Conservation (phyloP, 1,140 invertebrate genomes). For the Telenomus remus region DNA sequence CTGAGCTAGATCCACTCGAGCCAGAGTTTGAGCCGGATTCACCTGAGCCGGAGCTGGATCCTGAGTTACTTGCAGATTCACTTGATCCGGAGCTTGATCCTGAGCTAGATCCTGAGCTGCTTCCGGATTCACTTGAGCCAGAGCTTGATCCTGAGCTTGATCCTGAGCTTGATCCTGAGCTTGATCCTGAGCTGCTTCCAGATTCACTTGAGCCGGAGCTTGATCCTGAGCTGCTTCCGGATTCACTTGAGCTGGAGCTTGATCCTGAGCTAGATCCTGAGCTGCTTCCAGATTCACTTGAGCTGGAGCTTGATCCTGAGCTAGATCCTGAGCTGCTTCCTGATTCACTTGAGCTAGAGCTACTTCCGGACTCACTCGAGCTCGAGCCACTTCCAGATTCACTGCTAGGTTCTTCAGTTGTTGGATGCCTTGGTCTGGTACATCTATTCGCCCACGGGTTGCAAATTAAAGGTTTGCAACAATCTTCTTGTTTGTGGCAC, state of each 20-base stretch:
- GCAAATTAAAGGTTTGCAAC: background rate
- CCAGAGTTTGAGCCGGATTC: too few relatives aligned
- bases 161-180: background rate
- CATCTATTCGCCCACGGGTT: conserved; percentile 28
- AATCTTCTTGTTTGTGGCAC: background rate
- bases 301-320: conserved; percentile 3
- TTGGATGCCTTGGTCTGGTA: conserved; percentile 8
- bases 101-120: conserved; percentile 5
- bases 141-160: conserved; percentile 1
- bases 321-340: conserved; percentile 4
- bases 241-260: background rate
- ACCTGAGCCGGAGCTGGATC: too few relatives aligned
- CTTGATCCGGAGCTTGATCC: too few relatives aligned
- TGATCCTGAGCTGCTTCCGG: conserved; percentile 5
- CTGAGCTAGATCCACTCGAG: too few relatives aligned
- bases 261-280: conserved; percentile 7
- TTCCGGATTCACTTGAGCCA: background rate
- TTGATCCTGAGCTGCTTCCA: conserved; percentile 1
- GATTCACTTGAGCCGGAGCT: conserved; percentile 1
- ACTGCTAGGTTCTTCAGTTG: conserved; percentile 6
- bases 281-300: background rate
- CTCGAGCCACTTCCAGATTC: background rate
- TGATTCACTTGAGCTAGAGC: background rate
- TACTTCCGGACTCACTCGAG: background rate
- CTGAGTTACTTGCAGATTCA: too few relatives aligned